Percentiles rank a stretch among this genome's conserved stretches.
Conservation (phyloP, 2,888 invertebrate genomes). For the Cantharis flavilabris region DNA sequence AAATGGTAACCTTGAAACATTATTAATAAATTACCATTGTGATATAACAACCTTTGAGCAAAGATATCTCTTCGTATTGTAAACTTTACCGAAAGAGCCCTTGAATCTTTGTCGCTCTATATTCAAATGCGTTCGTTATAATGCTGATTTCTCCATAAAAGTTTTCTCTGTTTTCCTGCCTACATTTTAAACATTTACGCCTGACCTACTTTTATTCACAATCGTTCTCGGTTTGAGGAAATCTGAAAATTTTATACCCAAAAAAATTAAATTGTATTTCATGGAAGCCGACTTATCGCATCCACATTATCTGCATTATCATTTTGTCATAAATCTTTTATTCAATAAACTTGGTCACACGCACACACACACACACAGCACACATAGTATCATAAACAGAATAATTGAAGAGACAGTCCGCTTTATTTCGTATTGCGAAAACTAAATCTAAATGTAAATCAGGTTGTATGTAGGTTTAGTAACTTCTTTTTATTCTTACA, state of each 20-base stretch:
- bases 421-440: background rate
- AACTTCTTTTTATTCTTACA: background rate
- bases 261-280: background rate
- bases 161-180: background rate
- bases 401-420: background rate
- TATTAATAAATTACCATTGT: background rate
- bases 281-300: background rate
- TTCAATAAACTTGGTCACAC: background rate
- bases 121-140: slow-evolving; percentile 1
- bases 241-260: background rate
- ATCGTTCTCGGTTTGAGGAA: background rate
- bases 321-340: background rate
- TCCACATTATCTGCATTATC: background rate
- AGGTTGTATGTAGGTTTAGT: background rate
- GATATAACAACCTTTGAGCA: background rate
- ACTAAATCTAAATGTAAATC: background rate
- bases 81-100: background rate
- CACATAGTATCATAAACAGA: background rate
- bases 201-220: background rate
- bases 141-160: slow-evolving; percentile 1
- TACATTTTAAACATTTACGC: slow-evolving; percentile 1
- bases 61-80: background rate
- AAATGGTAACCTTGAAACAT: background rate
- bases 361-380: background rate
- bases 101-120: background rate